Evolutionary conservation across 2,113 vertebrate genomes (phyloP).

Genomic region (Urocitellus parryii): DNA sequence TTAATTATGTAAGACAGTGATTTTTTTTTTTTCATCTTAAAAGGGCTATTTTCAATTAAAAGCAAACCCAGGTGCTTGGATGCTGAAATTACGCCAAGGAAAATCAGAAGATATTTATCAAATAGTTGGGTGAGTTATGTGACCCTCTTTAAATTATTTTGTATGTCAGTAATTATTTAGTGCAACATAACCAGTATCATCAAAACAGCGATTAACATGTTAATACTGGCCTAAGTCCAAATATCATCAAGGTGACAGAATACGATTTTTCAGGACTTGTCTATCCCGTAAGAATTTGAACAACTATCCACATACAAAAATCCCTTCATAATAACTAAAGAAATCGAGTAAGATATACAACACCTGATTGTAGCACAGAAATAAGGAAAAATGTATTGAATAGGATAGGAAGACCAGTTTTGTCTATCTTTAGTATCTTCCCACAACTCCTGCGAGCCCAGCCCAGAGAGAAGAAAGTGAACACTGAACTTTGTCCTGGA

Average conservation of each 20-base stretch:
- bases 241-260: background rate
- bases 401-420: background rate
- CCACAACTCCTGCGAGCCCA: background rate
- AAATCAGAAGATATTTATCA: conserved; percentile 96
- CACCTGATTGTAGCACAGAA: background rate
- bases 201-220: background rate
- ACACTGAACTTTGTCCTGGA: background rate
- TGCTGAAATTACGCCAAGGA: conserved; percentile 93
- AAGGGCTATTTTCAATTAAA: conserved; percentile 99
- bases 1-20: background rate
- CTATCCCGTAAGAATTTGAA: background rate
- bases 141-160: conserved; percentile 30
- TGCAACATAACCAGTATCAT: background rate
- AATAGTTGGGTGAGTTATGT: conserved; percentile 93
- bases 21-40: conserved; percentile 54
- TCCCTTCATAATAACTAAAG: background rate
- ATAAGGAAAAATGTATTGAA: background rate
- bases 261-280: background rate
- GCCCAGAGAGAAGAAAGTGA: background rate
- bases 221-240: background rate
- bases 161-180: background rate
- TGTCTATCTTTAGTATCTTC: too few species aligned
- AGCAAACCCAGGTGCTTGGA: conserved; percentile 98
- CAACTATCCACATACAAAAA: background rate
- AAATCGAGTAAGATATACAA: background rate